A percentile compares a stretch with the other conserved stretches of the same genome.
Conservation (phyloP, 2,797 vertebrate species). For the Heliangelus exortis region DNA sequence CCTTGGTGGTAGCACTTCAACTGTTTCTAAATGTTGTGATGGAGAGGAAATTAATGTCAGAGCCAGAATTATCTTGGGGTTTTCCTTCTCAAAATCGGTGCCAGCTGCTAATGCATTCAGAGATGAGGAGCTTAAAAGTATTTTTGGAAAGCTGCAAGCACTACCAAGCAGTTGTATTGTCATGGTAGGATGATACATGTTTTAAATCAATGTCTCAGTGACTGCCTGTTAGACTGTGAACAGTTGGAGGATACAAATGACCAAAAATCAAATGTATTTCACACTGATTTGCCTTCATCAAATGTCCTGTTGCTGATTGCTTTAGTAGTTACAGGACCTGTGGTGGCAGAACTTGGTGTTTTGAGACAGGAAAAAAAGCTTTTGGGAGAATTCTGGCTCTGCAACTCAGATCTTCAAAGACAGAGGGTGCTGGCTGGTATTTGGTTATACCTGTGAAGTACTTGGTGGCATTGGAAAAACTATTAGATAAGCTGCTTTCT, state of each 20-base stretch:
- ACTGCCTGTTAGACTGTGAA: slow-evolving; percentile 15
- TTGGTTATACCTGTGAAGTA: slow-evolving; percentile 42
- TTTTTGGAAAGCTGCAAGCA: slow-evolving; percentile 14
- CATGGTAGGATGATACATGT: not conserved
- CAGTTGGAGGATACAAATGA: slow-evolving; percentile 21
- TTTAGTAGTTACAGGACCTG: not conserved
- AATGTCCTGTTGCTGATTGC: not conserved
- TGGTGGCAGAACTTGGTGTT: not conserved
- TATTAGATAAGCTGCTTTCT: slow-evolving; percentile 57
- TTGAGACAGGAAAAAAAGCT: not conserved
- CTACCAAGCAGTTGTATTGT: slow-evolving; percentile 1
- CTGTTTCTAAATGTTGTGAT: not conserved
- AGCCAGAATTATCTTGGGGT: slow-evolving; percentile 19
- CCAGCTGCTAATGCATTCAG: not conserved
- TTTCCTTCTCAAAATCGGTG: slow-evolving; percentile 2
- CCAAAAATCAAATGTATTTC: not conserved
- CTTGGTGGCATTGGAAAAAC: slow-evolving; percentile 41
- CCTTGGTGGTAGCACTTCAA: not conserved
- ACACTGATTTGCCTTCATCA: not conserved
- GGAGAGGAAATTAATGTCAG: not conserved
- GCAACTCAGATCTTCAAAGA: not conserved
- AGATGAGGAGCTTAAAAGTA: not conserved
- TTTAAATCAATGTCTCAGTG: slow-evolving; percentile 23
- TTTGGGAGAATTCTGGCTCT: slow-evolving; percentile 12
- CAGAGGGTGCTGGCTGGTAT: slow-evolving; percentile 32